Evolutionary conservation across 2,113 vertebrate species (phyloP), one percentile per base, ranked within the genome.

Genomic region (Bos javanicus): DNA sequence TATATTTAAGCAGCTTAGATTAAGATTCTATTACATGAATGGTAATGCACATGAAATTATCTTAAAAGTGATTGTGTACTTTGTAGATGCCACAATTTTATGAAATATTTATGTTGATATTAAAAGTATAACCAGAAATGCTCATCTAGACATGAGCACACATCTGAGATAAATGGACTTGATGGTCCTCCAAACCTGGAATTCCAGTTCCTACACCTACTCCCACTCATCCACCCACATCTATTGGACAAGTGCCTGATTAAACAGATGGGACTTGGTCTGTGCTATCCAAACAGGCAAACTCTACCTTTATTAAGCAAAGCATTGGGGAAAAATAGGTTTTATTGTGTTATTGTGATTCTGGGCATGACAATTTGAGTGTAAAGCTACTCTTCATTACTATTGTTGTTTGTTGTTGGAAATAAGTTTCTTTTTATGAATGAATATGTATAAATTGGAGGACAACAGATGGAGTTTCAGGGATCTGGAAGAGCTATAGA

Each of bases 231-330:
- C 59, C 16, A 43, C 92, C 91, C 82, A 95, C 86, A 48, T 90
- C 33, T 84, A 71, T 93, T 97, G 96, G 94, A 91, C 13, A 94
- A 92, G 9, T 91, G 94, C 93, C 90, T 85, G 10, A 2, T 86
- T 93, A 97, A 95, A 88, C 91, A 97, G 97, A 95, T 95, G 95
- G 89, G 12, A 12, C 36, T 78, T 91, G 60, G 16, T 28, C 26
- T 82, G 4, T 87, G 60, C 64, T 91, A 36, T 91, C 13, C 59
- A 85, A 94, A 59, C 28, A 82, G 80, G 39, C 4, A 87, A 13
- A 10, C 39, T 87, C 71, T n/a, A 94, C 56, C 59, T 94, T 95
- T 91, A 93, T 2, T 92, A 82, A 97, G 52, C 23, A 96, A 94
- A 97, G 91, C 86, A 67, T 6, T 56, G n/a, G 30, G 39, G 60